Evolutionary conservation across 2,888 invertebrate genomes (phyloP), one percentile per base, ranked within the genome.

Genomic region (Hyles lineata): DNA sequence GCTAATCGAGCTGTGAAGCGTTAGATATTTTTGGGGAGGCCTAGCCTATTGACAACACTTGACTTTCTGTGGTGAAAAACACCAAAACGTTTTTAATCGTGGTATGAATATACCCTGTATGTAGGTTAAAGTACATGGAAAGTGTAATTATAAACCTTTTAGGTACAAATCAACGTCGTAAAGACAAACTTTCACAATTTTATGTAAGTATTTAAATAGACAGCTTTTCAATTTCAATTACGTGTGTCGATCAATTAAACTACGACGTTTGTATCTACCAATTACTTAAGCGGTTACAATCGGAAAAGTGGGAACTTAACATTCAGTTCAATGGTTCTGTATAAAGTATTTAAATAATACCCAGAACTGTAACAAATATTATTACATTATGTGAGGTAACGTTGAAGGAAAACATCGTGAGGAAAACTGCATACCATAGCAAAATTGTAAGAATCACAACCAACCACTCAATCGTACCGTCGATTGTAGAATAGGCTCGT

Each of bases 101-200:
- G 29, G 3, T 29, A 3, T 29, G 29, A 5, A 29, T 19, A n/a
- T 19, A n/a, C 1, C 19, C n/a, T 4, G 2, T 1, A 8, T 60
- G 15, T 25, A 25, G 11, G 32, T 32, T 19, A 15, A 23, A 23
- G 23, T 50, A 23, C 43, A 21, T 50, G 43, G 63, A 67, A 50
- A 67, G 35, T 63, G 43, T 67, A 43, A 50, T 35, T 67, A 67
- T 43, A 67, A 29, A 29, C 29, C 3, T 9, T 62, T 35, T 5
- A 32, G 15, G 43, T 17, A 67, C 6, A 17, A 23, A 32, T 35
- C n/a, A 19, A 17, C 21, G 43, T 9, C n/a, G 62, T 23, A 67
- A 67, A 67, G 15, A 70, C 69, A 52, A 21, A 52, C 70, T 70
- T 70, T 58, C 70, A 58, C 70, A 50, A 50, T 50, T 61, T 67